These are phyloP conservation scores for Fulica atra DNA, from an alignment of 2,113 vertebrate genomes.

Conservation along the genomic window DNA sequence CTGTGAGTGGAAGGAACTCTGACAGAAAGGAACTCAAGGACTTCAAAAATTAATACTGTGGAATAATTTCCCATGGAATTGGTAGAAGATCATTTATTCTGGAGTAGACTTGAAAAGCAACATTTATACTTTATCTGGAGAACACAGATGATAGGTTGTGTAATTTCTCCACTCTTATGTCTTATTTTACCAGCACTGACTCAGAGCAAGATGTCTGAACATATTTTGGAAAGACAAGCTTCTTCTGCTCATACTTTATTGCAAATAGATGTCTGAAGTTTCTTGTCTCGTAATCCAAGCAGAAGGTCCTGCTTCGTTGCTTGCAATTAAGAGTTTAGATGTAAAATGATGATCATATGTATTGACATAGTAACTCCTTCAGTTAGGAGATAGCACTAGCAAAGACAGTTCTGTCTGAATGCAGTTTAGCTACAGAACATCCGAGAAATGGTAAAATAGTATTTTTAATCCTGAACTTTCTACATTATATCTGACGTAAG, in stretches of 20 bases:
- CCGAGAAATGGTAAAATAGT: background rate
- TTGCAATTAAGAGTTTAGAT: background rate
- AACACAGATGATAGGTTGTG: background rate
- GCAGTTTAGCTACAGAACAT: background rate
- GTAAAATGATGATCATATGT: background rate
- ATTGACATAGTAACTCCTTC: background rate
- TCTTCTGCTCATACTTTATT: background rate
- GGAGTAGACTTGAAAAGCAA: background rate
- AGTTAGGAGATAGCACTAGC: background rate
- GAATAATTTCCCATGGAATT: background rate
- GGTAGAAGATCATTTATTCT: background rate
- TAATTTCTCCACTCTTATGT: background rate
- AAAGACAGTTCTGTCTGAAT: background rate
- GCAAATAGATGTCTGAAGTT: background rate
- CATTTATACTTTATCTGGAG: background rate
- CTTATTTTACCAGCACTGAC: background rate
- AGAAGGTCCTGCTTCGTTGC: background rate
- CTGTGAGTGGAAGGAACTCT: background rate
- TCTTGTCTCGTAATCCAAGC: background rate
- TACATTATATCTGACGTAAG: background rate
- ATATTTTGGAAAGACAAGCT: background rate
- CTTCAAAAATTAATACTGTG: background rate
- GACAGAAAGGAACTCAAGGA: background rate
- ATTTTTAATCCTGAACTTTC: background rate
- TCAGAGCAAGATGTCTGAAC: background rate